Evolutionary conservation across 2,888 invertebrate genomes (phyloP).

Genomic region (Ceraclea dissimilis): DNA sequence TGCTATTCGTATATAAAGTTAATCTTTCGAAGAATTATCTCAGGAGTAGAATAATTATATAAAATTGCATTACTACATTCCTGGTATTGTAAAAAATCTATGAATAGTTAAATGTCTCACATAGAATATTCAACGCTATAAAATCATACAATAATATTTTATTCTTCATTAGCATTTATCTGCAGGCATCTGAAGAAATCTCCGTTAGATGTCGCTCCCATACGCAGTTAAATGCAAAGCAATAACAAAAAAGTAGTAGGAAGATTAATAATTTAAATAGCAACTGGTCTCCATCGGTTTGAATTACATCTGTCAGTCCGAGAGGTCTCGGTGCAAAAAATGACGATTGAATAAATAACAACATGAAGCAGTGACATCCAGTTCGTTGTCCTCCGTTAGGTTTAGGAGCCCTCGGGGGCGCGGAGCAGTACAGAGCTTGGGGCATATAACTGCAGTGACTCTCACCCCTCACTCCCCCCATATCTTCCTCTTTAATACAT

Average conservation of each 20-base stretch:
- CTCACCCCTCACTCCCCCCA: conserved; percentile 6
- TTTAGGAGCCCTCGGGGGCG: background rate
- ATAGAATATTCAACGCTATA: too few relatives aligned
- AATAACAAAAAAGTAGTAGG: background rate
- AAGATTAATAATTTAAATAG: background rate
- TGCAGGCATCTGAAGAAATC: background rate
- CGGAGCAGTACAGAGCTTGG: background rate
- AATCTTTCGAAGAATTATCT: too few relatives aligned
- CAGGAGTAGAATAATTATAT: too few relatives aligned
- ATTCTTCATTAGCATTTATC: too few relatives aligned
- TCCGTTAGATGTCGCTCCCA: background rate
- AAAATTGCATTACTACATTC: too few relatives aligned
- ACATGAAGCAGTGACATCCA: background rate
- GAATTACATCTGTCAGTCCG: background rate
- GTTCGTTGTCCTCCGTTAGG: conserved; percentile 14
- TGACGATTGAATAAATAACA: conserved; percentile 6
- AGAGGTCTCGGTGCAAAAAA: conserved; percentile 4
- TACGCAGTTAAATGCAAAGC: too few relatives aligned
- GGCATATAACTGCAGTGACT: conserved; percentile 18
- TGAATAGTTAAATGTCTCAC: too few relatives aligned
- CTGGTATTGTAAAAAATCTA: too few relatives aligned
- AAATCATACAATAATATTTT: too few relatives aligned
- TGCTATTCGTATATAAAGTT: too few relatives aligned
- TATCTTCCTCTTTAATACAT: conserved; percentile 4
- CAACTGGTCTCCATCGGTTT: background rate